Evolutionary conservation across 2,888 invertebrate genomes (phyloP).

Genomic region (Volucella inanis): DNA sequence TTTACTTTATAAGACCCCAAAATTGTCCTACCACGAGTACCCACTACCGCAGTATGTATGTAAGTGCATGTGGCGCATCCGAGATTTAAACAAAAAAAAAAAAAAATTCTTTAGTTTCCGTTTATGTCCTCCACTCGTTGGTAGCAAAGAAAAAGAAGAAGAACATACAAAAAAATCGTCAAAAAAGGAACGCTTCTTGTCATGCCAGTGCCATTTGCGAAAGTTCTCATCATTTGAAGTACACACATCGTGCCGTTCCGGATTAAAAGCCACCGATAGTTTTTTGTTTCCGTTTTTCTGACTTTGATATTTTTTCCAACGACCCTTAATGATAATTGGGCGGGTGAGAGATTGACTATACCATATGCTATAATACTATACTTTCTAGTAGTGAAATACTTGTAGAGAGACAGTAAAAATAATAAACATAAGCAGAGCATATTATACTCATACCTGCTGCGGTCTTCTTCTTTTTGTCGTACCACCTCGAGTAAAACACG

Average conservation of each 20-base stretch:
- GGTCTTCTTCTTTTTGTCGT: slow-evolving; percentile 61
- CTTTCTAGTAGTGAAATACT: slow-evolving; percentile 57
- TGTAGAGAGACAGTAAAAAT: slow-evolving; percentile 66
- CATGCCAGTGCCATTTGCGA: slow-evolving; percentile 62
- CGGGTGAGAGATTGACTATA: slow-evolving; percentile 62
- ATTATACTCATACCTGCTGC: slow-evolving; percentile 61
- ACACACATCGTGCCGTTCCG: slow-evolving; percentile 48
- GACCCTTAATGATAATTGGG: slow-evolving; percentile 72
- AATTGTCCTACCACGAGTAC: slow-evolving; percentile 68
- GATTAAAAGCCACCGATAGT: slow-evolving; percentile 64
- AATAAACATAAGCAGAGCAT: slow-evolving; percentile 61
- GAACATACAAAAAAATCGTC: slow-evolving; percentile 28
- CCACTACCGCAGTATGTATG: neutral
- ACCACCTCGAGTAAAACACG: slow-evolving; percentile 72
- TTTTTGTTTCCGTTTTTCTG: slow-evolving; percentile 28
- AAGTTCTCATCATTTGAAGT: slow-evolving; percentile 73
- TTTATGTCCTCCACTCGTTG: slow-evolving; percentile 31
- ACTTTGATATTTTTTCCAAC: slow-evolving; percentile 44
- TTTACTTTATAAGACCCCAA: slow-evolving; percentile 74
- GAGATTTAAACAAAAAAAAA: slow-evolving; percentile 1
- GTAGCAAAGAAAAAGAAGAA: slow-evolving; percentile 16
- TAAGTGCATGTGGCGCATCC: slow-evolving; percentile 65
- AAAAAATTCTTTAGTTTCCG: slow-evolving; percentile 12
- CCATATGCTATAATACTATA: neutral
- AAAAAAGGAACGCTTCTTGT: slow-evolving; percentile 45